Base-by-base conservation (phyloP, 2,113 vertebrate genomes). In the Panthera tigris region DNA sequence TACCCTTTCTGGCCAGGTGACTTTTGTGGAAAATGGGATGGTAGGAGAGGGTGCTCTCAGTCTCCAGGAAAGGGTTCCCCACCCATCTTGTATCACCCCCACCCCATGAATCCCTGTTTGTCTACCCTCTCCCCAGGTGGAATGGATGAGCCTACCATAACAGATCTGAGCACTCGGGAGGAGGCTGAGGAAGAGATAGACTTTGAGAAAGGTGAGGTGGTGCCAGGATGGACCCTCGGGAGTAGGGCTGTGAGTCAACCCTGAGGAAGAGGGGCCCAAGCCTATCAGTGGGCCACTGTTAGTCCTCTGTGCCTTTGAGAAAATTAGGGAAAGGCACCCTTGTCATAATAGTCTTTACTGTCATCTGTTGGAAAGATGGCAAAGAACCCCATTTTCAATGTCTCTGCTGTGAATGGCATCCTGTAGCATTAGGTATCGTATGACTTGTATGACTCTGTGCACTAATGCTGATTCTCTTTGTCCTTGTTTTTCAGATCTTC, bases 1-100 rank as follows among this genome's bases (percentile, higher is more conserved):
- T 99, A 99, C 89, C 99, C 99, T 9, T 99, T 99, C 95, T 99
- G 99, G 96, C 99, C 99, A 25, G 99, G 99, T 99, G 96, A 97
- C 83, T 50, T 13, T 91, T 79, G 14, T 74, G 66, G 71, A 15
- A 15, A 66, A 55, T 9, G 45, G 73, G 73, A 16, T 50, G 31
- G 84, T 41, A 23, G 52, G 39, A 86, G 61, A 74, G 48, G 31
- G 71, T 3, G 41, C 61, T 50, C 33, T 78, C 48, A 1, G 61
- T 79, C 63, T 94, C 39, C 41, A 45, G 74, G 81, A 78, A 76
- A 68, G 12, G 19, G 39, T 61, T 39, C 7, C 19, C 71, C 14
- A 23, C 7, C 3, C 23, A 48, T 23, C 36, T 12, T 3, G 0
- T 39, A 7, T 83, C 33, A 52, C 23, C 4, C 4, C 33, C 9